Conservation (phyloP, 2,888 invertebrate species). For the Pinctada fucata region DNA sequence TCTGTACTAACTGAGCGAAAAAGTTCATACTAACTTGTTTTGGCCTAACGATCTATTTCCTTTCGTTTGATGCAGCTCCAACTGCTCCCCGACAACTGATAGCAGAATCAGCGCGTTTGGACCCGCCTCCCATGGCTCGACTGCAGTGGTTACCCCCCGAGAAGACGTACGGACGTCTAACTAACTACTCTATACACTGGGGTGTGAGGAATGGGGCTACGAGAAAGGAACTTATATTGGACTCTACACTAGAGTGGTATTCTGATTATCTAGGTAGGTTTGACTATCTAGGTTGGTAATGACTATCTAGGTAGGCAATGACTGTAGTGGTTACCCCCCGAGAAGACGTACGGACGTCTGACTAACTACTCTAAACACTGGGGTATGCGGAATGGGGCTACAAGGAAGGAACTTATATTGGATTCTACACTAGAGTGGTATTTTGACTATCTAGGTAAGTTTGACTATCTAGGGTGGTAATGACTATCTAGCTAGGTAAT, state of each 20-base stretch:
- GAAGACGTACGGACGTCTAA: slow-evolving; percentile 19
- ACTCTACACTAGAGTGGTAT: slow-evolving; percentile 20
- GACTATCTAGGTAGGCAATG: no score
- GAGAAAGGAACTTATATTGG: slow-evolving; percentile 28
- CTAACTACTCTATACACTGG: slow-evolving; percentile 32
- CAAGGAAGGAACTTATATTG: slow-evolving; percentile 28
- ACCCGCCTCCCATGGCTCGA: slow-evolving; percentile 32
- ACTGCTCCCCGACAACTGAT: slow-evolving; percentile 23
- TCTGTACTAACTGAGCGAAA: no score
- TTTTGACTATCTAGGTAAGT: slow-evolving; percentile 36
- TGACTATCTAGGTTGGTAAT: slow-evolving; percentile 1
- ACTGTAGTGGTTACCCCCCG: slow-evolving; percentile 33
- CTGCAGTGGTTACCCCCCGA: slow-evolving; percentile 34
- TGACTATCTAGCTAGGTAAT: no score
- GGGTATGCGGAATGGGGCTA: slow-evolving; percentile 37
- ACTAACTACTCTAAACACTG: slow-evolving; percentile 34
- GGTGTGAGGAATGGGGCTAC: slow-evolving; percentile 36
- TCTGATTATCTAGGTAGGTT: slow-evolving; percentile 36
- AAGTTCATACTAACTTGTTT: neutral
- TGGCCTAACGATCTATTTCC: neutral
- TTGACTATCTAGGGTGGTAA: no score
- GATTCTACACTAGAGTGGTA: slow-evolving; percentile 20
- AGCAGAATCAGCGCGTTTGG: slow-evolving; percentile 11
- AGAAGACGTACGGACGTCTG: slow-evolving; percentile 20
- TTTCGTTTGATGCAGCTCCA: slow-evolving; percentile 23